Evolutionary conservation across 2,888 invertebrate species (phyloP).

Genomic region (Melangyna quadrimaculata): DNA sequence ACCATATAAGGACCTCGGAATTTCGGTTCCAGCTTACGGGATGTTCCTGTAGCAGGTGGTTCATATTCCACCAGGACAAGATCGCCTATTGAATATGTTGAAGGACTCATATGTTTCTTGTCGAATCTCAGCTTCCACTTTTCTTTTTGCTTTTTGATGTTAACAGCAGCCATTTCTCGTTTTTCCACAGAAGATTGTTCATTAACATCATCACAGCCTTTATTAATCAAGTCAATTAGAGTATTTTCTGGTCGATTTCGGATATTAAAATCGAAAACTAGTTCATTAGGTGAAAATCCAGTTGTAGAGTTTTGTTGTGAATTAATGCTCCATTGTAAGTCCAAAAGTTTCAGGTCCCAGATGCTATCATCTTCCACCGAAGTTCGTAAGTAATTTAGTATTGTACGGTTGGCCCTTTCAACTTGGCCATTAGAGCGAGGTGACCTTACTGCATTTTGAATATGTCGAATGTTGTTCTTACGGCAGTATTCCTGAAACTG

Average conservation of each 20-base stretch:
- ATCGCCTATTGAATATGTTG: neutral
- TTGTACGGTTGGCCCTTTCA: conserved; percentile 53
- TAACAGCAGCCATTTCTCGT: neutral
- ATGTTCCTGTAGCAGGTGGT: conserved; percentile 12
- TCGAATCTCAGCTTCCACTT: too few species aligned
- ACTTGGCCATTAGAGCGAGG: conserved; percentile 71
- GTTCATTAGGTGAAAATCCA: conserved; percentile 9
- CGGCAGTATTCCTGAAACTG: conserved; percentile 69
- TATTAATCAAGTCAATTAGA: neutral
- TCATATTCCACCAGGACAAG: conserved; percentile 3
- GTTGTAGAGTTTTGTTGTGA: conserved; percentile 6
- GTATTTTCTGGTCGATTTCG: neutral
- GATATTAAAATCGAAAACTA: conserved; percentile 25
- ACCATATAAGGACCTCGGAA: conserved; percentile 74
- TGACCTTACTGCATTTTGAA: conserved; percentile 70
- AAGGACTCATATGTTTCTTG: neutral
- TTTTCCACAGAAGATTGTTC: neutral
- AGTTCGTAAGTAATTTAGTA: conserved; percentile 20
- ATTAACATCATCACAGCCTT: neutral
- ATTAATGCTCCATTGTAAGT: conserved; percentile 20
- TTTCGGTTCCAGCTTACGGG: conserved; percentile 59
- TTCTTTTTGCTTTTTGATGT: neutral
- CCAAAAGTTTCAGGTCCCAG: conserved; percentile 14
- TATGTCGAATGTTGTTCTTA: conserved; percentile 68
- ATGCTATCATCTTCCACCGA: neutral